Conservation (phyloP, 2,113 vertebrate species). For the Melanocharis versteri region DNA sequence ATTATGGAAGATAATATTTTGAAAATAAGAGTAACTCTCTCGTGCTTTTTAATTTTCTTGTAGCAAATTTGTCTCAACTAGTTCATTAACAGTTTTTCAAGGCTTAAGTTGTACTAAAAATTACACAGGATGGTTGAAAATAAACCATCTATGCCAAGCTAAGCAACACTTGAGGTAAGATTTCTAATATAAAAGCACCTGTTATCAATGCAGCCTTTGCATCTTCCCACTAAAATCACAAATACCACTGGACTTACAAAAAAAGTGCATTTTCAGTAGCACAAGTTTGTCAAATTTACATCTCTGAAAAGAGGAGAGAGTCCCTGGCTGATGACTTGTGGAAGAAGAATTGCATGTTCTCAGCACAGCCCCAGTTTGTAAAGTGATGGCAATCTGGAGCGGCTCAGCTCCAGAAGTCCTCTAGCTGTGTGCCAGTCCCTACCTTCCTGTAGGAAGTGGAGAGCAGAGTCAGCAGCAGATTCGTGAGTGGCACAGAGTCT, state of each 20-base stretch:
- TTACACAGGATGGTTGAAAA: neutral
- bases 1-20: neutral
- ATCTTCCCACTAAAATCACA: neutral
- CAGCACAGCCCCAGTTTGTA: neutral
- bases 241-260: neutral
- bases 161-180: neutral
- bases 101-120: neutral
- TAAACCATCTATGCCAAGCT: neutral
- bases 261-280: neutral
- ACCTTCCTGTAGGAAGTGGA: slow-evolving; percentile 98
- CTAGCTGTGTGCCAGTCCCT: neutral
- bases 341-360: neutral
- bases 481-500: slow-evolving; percentile 94
- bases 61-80: neutral
- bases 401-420: neutral
- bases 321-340: rapidly evolving
- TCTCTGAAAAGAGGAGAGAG: neutral
- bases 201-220: neutral
- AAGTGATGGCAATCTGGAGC: neutral
- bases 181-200: neutral
- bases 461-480: slow-evolving; percentile 90
- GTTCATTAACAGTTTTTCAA: neutral
- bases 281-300: neutral
- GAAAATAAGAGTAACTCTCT: neutral
- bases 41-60: neutral